Evolutionary conservation across 2,113 vertebrate genomes (phyloP), one percentile per base, ranked within the genome.

Genomic region (Edolisoma coerulescens): DNA sequence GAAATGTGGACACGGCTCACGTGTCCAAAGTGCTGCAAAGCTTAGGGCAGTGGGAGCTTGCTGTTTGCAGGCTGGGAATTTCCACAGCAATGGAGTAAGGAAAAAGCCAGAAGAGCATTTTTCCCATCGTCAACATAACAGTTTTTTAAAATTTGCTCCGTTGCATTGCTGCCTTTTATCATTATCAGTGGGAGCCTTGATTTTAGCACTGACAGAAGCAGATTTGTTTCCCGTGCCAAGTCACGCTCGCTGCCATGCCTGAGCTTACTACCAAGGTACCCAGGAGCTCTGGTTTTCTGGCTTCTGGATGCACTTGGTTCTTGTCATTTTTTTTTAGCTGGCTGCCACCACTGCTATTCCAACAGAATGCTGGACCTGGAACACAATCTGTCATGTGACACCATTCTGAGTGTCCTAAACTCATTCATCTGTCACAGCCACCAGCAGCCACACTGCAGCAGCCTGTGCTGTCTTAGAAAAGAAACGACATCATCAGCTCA

Each of bases 121-220:
- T 80, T 11, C 24, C 39, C 30, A 35, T 11, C 35, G 17, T 61
- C 63, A 90, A 11, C 24, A 56, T 9, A 50, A 37, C 2, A 0
- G 1, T 1, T 4, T 57, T 83, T 49, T 1, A 5, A 57, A 63
- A 76, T 80, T 39, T 91, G 44, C 59, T 74, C 44, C 0, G 0
- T 21, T 35, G 45, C 68, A 49, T 27, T 69, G 73, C 45, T 89
- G 81, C 50, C 68, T 91, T 47, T 61, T 57, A 32, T 20, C 79
- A 47, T 4, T 12, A 47, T 17, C 44, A 47, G 45, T 4, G 6
- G 16, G 27, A 87, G 37, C 44, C 83, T 67, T 84, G 59, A 50
- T 86, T 86, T 86, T 52, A 32, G 52, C 13, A 73, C 14, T 2
- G 6, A 47, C 16, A 74, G 27, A 28, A 65, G n/a, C 9, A 74